Evolutionary conservation across 1,140 invertebrate genomes (phyloP).

Genomic region (Philotrypesis tridentata): DNA sequence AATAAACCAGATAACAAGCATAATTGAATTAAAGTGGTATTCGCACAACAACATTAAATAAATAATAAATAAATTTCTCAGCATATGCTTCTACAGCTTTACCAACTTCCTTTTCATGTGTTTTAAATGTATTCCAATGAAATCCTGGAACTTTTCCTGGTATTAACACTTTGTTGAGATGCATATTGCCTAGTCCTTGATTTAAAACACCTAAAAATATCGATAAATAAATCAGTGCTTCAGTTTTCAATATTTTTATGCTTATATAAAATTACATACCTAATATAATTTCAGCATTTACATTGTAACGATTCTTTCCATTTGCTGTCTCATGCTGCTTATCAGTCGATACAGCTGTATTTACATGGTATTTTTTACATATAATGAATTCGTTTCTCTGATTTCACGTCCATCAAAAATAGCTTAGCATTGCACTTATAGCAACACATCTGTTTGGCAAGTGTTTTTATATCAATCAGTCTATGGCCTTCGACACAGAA

Average conservation of each 20-base stretch:
- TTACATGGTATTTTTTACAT: not conserved
- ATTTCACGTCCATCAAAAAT: too few relatives aligned
- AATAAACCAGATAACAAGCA: too few relatives aligned
- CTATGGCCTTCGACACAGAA: too few relatives aligned
- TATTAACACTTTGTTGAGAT: slow-evolving; percentile 44
- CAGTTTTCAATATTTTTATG: not conserved
- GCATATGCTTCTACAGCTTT: too few relatives aligned
- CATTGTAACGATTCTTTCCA: not conserved
- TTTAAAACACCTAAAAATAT: slow-evolving; percentile 42
- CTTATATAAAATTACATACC: not conserved
- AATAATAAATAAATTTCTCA: too few relatives aligned
- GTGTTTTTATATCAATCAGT: too few relatives aligned
- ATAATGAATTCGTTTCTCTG: too few relatives aligned
- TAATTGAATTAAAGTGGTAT: too few relatives aligned
- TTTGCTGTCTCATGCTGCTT: not conserved
- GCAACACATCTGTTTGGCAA: too few relatives aligned
- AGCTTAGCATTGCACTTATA: too few relatives aligned
- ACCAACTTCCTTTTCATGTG: too few relatives aligned
- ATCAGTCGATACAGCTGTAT: not conserved
- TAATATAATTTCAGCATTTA: slow-evolving; percentile 6
- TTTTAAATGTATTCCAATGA: not conserved
- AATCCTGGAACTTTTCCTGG: not conserved
- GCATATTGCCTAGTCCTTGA: slow-evolving; percentile 39
- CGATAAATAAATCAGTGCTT: not conserved
- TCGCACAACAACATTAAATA: too few relatives aligned